Conservation (phyloP, 1,140 invertebrate genomes). For the Caenorhabditis brenneri region DNA sequence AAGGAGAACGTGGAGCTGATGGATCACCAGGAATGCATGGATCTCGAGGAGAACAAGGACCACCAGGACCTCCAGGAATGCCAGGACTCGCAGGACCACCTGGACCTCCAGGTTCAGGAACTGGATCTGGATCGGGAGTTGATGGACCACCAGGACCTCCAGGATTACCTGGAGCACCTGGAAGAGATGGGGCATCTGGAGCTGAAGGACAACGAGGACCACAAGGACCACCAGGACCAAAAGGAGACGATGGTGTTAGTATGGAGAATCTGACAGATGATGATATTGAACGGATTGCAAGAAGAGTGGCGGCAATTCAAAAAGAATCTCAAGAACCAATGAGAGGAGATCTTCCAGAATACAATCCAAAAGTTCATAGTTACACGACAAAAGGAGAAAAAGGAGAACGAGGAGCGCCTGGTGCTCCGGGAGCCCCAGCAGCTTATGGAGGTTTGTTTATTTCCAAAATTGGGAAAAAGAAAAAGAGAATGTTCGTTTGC, state of each 20-base stretch:
- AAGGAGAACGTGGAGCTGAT: slow-evolving; percentile 30
- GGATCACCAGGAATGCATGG: slow-evolving; percentile 50
- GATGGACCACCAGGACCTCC: slow-evolving; percentile 48
- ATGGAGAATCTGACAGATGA: slow-evolving; percentile 59
- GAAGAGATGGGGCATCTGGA: slow-evolving; percentile 1
- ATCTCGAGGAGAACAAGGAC: slow-evolving; percentile 44
- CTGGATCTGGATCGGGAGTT: slow-evolving; percentile 50
- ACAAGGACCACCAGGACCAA: slow-evolving; percentile 56
- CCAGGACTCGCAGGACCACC: not conserved
- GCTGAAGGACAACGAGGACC: slow-evolving; percentile 52
- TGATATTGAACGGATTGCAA: slow-evolving; percentile 61
- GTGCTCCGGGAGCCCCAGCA: slow-evolving; percentile 18
- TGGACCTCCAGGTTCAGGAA: not conserved
- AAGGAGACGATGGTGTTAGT: slow-evolving; percentile 15
- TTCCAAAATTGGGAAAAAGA: not conserved
- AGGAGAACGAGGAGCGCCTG: slow-evolving; percentile 57
- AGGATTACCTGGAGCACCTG: slow-evolving; percentile 49
- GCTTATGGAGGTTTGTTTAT: slow-evolving; percentile 27
- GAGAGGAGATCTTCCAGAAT: slow-evolving; percentile 44
- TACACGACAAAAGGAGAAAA: slow-evolving; percentile 56
- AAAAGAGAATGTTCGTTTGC: not conserved
- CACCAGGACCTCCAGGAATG: slow-evolving; percentile 41
- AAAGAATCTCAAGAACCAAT: not conserved
- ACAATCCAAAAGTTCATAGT: slow-evolving; percentile 48
- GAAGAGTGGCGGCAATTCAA: slow-evolving; percentile 46